phyloP scores from a whole-genome alignment of 2,797 vertebrate species.

The Synanceia verrucosa region DNA sequence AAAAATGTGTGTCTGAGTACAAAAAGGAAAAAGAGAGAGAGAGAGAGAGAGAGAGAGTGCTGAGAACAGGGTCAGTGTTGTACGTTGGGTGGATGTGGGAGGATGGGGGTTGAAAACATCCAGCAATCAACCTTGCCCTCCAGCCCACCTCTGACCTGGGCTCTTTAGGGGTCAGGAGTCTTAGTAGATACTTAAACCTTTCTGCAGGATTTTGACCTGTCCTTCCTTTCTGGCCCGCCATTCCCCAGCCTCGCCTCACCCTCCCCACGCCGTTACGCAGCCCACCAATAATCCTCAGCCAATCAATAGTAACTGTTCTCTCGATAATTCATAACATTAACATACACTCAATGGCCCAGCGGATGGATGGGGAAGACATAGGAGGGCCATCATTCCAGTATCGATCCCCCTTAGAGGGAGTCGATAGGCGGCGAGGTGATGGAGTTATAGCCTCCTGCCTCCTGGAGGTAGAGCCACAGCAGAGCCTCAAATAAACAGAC shows the following conservation, averaged over 20 bases:
- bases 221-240: slow-evolving; percentile 54
- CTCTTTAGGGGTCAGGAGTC: slow-evolving; percentile 75
- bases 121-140: slow-evolving; percentile 66
- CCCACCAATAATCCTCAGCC: slow-evolving; percentile 84
- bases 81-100: not conserved
- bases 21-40: slow-evolving; percentile 12
- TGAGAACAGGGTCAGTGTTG: slow-evolving; percentile 17
- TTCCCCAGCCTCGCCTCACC: slow-evolving; percentile 41
- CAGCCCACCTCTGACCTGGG: slow-evolving; percentile 77
- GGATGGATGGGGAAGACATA: slow-evolving; percentile 87
- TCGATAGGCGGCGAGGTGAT: slow-evolving; percentile 83
- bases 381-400: slow-evolving; percentile 88
- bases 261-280: slow-evolving; percentile 56
- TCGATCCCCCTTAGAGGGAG: slow-evolving; percentile 81
- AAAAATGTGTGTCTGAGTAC: slow-evolving; percentile 33
- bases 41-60: not conserved
- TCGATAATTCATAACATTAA: slow-evolving; percentile 92
- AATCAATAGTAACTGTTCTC: slow-evolving; percentile 89
- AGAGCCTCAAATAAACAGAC: slow-evolving; percentile 63
- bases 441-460: slow-evolving; percentile 82
- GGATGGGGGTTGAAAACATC: slow-evolving; percentile 42
- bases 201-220: slow-evolving; percentile 78
- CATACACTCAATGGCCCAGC: slow-evolving; percentile 86
- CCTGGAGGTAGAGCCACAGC: slow-evolving; percentile 70
- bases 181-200: slow-evolving; percentile 81